These are phyloP conservation scores for Hemicordylus capensis DNA, from an alignment of 2,113 vertebrate species.

Conservation along the genomic window DNA sequence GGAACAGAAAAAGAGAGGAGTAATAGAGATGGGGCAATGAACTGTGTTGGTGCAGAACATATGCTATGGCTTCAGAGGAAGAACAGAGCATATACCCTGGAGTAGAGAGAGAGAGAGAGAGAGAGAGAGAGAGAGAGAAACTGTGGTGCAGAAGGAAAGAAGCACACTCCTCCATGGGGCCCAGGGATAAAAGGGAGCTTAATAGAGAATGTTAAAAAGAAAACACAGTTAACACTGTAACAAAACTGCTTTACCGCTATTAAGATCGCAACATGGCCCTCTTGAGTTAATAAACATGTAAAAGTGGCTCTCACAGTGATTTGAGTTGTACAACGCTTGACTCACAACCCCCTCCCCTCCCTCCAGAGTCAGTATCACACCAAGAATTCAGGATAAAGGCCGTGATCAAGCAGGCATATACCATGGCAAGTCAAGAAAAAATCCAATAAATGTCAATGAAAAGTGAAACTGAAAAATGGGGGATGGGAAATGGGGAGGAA, in stretches of 20 bases:
- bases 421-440: background rate
- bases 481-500: background rate
- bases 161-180: background rate
- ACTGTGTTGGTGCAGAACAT: background rate
- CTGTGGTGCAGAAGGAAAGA: background rate
- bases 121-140: too few relatives aligned
- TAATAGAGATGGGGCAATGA: background rate
- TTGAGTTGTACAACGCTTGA: background rate
- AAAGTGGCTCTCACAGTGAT: background rate
- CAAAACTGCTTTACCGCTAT: background rate
- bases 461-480: background rate
- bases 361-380: background rate
- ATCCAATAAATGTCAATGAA: background rate
- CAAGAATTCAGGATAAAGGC: background rate
- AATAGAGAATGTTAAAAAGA: background rate
- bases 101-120: background rate
- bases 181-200: background rate
- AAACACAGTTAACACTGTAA: background rate
- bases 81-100: background rate
- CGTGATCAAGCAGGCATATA: background rate
- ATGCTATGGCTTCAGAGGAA: background rate
- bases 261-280: background rate
- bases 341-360: too few relatives aligned
- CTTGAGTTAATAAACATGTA: background rate
- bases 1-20: background rate